These are phyloP conservation scores for Bubalus kerabau DNA, from an alignment of 2,113 vertebrate species.

Conservation along the genomic window DNA sequence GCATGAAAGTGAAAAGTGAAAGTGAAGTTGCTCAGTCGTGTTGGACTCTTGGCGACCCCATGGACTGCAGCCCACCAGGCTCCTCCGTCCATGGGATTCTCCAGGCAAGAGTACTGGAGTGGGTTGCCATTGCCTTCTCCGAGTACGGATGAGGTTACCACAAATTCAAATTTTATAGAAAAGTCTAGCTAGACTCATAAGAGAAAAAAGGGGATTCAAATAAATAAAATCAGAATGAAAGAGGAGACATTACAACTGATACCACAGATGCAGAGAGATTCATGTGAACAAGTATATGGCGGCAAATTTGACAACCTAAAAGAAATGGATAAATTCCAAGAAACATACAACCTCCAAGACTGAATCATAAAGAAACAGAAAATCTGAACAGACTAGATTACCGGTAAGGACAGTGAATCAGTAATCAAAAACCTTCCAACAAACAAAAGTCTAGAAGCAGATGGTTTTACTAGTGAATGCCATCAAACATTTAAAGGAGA, in stretches of 20 bases:
- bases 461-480: not conserved
- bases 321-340: not conserved
- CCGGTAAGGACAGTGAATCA: not conserved
- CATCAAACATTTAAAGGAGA: not conserved
- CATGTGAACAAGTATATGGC: not conserved
- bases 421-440: not conserved
- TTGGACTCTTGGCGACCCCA: no score
- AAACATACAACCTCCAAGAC: not conserved
- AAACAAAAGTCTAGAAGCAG: not conserved
- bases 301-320: not conserved
- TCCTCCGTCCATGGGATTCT: no score
- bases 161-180: conserved; percentile 1
- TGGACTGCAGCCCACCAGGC: no score
- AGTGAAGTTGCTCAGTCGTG: no score
- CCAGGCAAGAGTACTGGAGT: no score
- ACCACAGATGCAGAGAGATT: not conserved
- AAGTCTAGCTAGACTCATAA: not conserved
- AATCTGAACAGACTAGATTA: not conserved
- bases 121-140: not conserved
- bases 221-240: not conserved
- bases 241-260: not conserved
- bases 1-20: no score
- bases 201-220: not conserved
- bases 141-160: not conserved
- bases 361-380: not conserved